These are phyloP conservation scores for Oedothorax gibbosus DNA, from an alignment of 1,140 invertebrate species.

Conservation along the genomic window DNA sequence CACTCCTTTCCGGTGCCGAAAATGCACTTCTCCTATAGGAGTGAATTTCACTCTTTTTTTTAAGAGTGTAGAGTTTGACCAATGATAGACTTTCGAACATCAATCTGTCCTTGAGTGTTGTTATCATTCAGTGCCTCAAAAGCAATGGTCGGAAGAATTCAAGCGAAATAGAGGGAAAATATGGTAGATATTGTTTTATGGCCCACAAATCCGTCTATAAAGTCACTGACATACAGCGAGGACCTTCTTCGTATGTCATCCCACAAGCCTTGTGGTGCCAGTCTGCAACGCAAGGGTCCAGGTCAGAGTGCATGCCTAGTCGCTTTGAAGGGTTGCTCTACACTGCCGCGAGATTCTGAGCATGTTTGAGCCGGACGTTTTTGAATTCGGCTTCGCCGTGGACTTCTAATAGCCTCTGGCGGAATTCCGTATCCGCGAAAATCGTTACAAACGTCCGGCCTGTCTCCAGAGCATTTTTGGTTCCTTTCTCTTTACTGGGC, in stretches of 20 bases:
- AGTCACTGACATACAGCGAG: conserved; percentile 73
- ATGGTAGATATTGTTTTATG: conserved; percentile 72
- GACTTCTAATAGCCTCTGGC: conserved; percentile 72
- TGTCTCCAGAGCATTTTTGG: conserved; percentile 77
- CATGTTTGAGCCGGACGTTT: conserved; percentile 71
- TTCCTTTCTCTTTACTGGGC: conserved; percentile 78
- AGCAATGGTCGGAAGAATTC: conserved; percentile 76
- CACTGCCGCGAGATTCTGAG: conserved; percentile 73
- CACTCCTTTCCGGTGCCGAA: too few relatives aligned
- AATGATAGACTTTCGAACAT: conserved; percentile 76
- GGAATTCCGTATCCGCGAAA: conserved; percentile 75
- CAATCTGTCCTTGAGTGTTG: conserved; percentile 75
- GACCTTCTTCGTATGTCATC: conserved; percentile 71
- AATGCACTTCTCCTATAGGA: too few relatives aligned
- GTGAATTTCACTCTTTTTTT: too few relatives aligned
- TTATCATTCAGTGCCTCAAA: conserved; percentile 77
- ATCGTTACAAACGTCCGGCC: conserved; percentile 78
- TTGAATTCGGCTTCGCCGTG: conserved; percentile 71
- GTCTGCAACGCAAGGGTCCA: conserved; percentile 67
- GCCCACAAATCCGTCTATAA: conserved; percentile 71
- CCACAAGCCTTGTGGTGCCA: conserved; percentile 71
- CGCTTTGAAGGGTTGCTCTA: conserved; percentile 70
- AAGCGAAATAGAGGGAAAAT: conserved; percentile 78
- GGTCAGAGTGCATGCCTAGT: conserved; percentile 68
- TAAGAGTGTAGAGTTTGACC: conserved; percentile 76